Base-by-base conservation (phyloP, 2,113 vertebrate genomes). In the Suricata suricatta region DNA sequence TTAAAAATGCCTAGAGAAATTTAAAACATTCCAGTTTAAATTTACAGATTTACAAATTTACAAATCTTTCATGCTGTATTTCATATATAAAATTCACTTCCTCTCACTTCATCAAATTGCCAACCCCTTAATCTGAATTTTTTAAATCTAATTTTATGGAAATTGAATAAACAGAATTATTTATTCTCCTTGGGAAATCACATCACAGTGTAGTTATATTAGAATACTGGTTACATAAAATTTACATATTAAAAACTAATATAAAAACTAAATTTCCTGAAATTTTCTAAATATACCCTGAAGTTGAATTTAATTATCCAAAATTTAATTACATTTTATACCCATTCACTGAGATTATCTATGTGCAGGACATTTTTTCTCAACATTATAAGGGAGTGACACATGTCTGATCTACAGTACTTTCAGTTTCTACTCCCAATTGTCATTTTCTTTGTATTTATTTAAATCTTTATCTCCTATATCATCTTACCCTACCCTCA, bases 161-260 rank as follows among this genome's bases (percentile, higher is more conserved):
- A 95, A 97, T 93, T 96, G 95, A 98, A 95, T 97, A 96, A 97
- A 96, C 97, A 64, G 80, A 98, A 97, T 98, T 98, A 97, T 93
- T 95, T 97, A 60, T 97, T 98, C 85, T 97, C 74, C 85, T 84
- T 97, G 81, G 90, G 64, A 98, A 98, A 98, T 98, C 41, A 93
- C 95, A 94, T 98, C 94, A 98, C 93, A 94, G 63, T 98, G 63
- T 97, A 97, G 97, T 98, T 98, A 97, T 93, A 93, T 97, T 94
- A 95, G 23, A 90, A 63, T 91, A 92, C 60, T 94, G 88, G 38
- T 86, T 87, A 89, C 63, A 84, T 95, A 93, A 83, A 92, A 27
- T 85, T 96, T 92, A 35, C 63, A 4, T 60, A 94, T 90, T 88
- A 96, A 89, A 87, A 64, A 69, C 79, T 38, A 50, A 88, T 76